Percentiles rank a stretch among this genome's conserved stretches.
Evolutionary conservation across 2,888 invertebrate species (phyloP).

Genomic region (Druceiella hillmani): DNA sequence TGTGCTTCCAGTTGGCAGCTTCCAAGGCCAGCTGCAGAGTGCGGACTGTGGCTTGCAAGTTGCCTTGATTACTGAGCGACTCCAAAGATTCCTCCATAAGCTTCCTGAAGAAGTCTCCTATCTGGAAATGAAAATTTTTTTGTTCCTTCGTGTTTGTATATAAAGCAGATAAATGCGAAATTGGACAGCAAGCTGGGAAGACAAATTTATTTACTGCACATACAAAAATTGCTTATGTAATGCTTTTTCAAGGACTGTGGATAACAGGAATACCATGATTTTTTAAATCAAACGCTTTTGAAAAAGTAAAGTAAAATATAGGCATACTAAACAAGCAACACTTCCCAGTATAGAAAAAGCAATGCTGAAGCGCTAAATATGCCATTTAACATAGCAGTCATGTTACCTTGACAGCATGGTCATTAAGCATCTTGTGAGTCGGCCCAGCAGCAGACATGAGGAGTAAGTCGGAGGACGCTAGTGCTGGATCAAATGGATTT

Average conservation of each 20-base stretch:
- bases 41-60: conserved; percentile 54
- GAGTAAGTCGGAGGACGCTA: conserved; percentile 30
- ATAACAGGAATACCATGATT: too few relatives aligned
- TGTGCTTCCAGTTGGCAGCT: conserved; percentile 62
- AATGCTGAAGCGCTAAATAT: too few relatives aligned
- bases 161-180: conserved; percentile 1
- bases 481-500: conserved; percentile 36
- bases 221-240: too few relatives aligned
- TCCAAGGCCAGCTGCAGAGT: conserved; percentile 64
- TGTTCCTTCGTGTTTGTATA: neutral
- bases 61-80: conserved; percentile 56
- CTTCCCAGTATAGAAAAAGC: too few relatives aligned
- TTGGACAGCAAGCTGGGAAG: too few relatives aligned
- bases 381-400: too few relatives aligned
- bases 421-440: conserved; percentile 50
- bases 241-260: too few relatives aligned
- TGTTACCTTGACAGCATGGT: conserved; percentile 54
- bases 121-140: conserved; percentile 34
- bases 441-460: conserved; percentile 52
- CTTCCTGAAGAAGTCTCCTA: conserved; percentile 64
- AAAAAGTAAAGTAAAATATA: too few relatives aligned
- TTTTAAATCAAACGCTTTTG: too few relatives aligned
- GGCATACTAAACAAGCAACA: too few relatives aligned
- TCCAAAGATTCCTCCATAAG: conserved; percentile 62
- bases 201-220: too few relatives aligned